phyloP scores from a whole-genome alignment of 2,797 vertebrate genomes.

The Ctenochaetus hawaiiensis region DNA sequence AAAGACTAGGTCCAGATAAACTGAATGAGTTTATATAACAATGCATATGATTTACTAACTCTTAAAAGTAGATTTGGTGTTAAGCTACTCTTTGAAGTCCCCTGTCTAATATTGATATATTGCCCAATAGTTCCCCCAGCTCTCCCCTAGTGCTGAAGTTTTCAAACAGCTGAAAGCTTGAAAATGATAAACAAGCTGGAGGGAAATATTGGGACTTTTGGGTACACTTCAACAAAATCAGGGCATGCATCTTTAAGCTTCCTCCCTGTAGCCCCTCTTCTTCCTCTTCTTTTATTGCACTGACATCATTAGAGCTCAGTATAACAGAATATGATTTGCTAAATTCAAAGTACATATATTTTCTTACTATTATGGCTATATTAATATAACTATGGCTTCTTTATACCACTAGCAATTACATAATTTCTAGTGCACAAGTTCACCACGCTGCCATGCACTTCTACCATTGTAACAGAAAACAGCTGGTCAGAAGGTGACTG shows the following conservation, averaged over 20 bases:
- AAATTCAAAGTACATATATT: slow-evolving; percentile 63
- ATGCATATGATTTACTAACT: not conserved
- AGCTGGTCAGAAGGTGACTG: slow-evolving; percentile 8
- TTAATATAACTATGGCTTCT: slow-evolving; percentile 73
- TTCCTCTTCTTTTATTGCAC: slow-evolving; percentile 53
- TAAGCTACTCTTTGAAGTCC: slow-evolving; percentile 32
- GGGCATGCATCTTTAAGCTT: not conserved
- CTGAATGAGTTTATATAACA: not conserved
- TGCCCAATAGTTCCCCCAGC: not conserved
- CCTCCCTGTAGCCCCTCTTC: slow-evolving; percentile 1
- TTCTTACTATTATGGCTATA: slow-evolving; percentile 73
- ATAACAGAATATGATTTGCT: slow-evolving; percentile 58
- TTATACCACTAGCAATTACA: slow-evolving; percentile 57
- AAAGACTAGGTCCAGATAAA: not conserved
- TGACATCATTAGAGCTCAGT: slow-evolving; percentile 56
- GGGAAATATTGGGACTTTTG: not conserved
- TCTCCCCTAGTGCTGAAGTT: not conserved
- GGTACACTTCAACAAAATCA: slow-evolving; percentile 1
- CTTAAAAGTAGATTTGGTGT: slow-evolving; percentile 5
- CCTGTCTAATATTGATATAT: not conserved
- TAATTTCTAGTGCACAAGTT: slow-evolving; percentile 64
- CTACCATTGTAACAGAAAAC: slow-evolving; percentile 36
- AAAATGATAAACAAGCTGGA: not conserved
- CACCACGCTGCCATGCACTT: slow-evolving; percentile 70
- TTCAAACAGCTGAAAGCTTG: not conserved